Conservation (phyloP, 1,140 invertebrate species). For the Neoseiulus cucumeris region DNA sequence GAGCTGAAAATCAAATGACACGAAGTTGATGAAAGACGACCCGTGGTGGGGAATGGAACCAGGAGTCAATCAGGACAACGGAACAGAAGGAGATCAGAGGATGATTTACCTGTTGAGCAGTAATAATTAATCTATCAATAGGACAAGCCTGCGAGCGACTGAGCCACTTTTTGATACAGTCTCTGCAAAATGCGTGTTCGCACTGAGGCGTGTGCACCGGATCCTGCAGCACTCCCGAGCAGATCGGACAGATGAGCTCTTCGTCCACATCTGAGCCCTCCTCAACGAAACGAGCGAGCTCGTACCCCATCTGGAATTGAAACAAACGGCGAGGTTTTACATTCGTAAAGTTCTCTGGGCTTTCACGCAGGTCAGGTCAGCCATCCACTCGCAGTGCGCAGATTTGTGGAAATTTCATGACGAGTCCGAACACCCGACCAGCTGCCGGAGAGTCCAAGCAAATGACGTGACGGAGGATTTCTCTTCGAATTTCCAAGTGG, state of each 20-base stretch:
- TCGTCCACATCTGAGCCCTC: constrained; percentile 57
- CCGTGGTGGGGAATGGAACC: no score
- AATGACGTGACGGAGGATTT: no score
- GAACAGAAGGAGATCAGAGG: no score
- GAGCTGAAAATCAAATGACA: constrained; percentile 36
- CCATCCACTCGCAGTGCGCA: no score
- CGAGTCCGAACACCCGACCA: no score
- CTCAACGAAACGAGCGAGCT: constrained; percentile 55
- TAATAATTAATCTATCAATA: constrained; percentile 68
- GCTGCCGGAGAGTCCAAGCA: no score
- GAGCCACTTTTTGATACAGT: constrained; percentile 85
- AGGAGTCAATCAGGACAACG: no score
- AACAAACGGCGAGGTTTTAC: not conserved
- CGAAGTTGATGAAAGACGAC: not conserved
- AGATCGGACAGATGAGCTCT: constrained; percentile 76
- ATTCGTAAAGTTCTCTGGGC: no score
- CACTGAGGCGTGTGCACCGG: constrained; percentile 79
- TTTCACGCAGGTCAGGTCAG: no score
- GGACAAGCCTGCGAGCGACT: constrained; percentile 76
- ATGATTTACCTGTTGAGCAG: constrained; percentile 35
- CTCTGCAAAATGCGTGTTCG: constrained; percentile 84
- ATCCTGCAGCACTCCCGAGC: constrained; percentile 68
- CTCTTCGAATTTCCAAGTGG: no score
- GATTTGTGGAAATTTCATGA: no score
- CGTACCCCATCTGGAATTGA: constrained; percentile 51